Conservation (phyloP, 2,888 invertebrate genomes). For the Hybos culiciformis region DNA sequence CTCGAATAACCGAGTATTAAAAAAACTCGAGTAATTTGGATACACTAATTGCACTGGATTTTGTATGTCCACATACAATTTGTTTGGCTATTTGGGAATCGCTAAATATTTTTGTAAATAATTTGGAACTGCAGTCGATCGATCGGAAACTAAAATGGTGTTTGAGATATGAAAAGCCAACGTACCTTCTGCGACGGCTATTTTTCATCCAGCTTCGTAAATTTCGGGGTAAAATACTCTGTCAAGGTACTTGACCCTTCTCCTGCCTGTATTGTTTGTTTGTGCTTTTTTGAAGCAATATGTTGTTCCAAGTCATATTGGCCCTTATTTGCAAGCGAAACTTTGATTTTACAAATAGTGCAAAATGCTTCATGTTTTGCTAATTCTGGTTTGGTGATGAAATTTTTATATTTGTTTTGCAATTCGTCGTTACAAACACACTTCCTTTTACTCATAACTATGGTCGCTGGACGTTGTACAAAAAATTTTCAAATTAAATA, state of each 20-base stretch:
- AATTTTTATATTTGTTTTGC: conserved; percentile 1
- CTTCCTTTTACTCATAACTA: background rate
- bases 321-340: conserved; percentile 6
- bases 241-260: conserved; percentile 1
- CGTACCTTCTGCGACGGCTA: conserved; percentile 5
- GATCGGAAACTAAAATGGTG: conserved; percentile 6
- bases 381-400: conserved; percentile 1
- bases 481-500: no score
- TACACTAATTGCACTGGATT: conserved; percentile 3
- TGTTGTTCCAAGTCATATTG: conserved; percentile 6
- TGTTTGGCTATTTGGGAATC: conserved; percentile 3
- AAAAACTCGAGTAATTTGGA: no score
- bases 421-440: background rate
- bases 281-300: conserved; percentile 3
- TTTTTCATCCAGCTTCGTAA: conserved; percentile 1
- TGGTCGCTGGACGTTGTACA: no score
- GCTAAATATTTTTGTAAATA: conserved; percentile 1
- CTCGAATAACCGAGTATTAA: no score
- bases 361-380: conserved; percentile 6
- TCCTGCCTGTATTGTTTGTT: conserved; percentile 2
- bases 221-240: conserved; percentile 3
- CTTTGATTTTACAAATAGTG: conserved; percentile 2
- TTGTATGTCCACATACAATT: conserved; percentile 1
- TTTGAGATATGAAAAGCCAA: conserved; percentile 4
- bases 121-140: conserved; percentile 4